phyloP scores from a whole-genome alignment of 2,113 vertebrate species.

The Brienomyrus longianalis region DNA sequence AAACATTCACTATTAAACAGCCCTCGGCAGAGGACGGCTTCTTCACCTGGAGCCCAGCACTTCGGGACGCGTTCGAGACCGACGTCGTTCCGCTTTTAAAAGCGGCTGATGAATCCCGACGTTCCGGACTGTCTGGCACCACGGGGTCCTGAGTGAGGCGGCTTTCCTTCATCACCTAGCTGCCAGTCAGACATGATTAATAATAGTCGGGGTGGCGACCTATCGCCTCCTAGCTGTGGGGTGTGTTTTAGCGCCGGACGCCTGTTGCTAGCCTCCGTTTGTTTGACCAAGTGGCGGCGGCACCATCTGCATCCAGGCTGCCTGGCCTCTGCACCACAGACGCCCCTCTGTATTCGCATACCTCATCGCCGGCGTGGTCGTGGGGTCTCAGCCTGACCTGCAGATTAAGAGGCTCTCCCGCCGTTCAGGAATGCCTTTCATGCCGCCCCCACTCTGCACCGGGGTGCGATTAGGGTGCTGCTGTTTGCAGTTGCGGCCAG shows the following conservation, averaged over 20 bases:
- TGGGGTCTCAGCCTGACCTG: slow-evolving; percentile 35
- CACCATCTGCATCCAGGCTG: slow-evolving; percentile 33
- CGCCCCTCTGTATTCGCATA: slow-evolving; percentile 21
- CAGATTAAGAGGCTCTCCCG: slow-evolving; percentile 45
- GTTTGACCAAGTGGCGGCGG: neutral
- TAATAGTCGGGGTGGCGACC: neutral
- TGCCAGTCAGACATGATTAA: neutral
- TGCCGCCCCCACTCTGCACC: slow-evolving; percentile 19
- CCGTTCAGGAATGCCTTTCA: slow-evolving; percentile 52
- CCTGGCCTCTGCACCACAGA: slow-evolving; percentile 22
- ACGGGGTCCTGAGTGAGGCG: neutral
- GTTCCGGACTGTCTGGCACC: neutral
- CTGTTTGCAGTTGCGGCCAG: slow-evolving; percentile 26
- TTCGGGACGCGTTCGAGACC: neutral
- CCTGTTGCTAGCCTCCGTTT: neutral
- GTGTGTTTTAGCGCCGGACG: neutral
- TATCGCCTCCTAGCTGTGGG: neutral
- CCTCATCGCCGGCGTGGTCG: slow-evolving; percentile 31
- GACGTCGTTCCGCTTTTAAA: neutral
- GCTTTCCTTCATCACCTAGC: neutral
- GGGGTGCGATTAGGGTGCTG: slow-evolving; percentile 5
- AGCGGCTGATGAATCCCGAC: neutral
- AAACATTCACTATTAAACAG: neutral
- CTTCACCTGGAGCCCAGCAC: neutral
- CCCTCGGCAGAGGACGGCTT: neutral